Evolutionary conservation across 2,113 vertebrate genomes (phyloP), one percentile per base, ranked within the genome.

Genomic region (Okapia johnstoni): DNA sequence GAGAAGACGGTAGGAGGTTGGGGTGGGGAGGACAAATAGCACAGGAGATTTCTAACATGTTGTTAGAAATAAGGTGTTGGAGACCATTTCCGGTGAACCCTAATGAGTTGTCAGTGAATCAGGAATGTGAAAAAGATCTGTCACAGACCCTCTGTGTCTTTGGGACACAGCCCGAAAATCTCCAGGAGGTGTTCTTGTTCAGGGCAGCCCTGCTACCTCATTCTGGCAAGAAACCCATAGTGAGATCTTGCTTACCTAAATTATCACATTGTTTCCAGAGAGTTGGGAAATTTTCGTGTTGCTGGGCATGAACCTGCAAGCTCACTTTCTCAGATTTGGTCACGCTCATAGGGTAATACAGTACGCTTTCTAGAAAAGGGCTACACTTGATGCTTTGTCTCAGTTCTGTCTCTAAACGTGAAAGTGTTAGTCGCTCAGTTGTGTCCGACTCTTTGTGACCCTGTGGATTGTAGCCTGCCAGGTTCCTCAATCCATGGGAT

Each of bases 291-390:
- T 91, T 95, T 96, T 73, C 36, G 3, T 85, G 46, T 46, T 93
- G 46, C 26, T 93, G 57, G 57, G 30, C 73, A 91, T 40, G 33
- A 57, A 61, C 2, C 23, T 30, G 40, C 16, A 40, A 87, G 70
- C 11, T 95, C 5, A n/a, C 66, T 96, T 89, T 90, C 77, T 92
- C 60, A 87, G 12, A 85, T 89, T 93, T 61, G 26, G 93, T 96
- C 28, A 25, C 30, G 16, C 21, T 17, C 17, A 10, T n/a, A 60
- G 76, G 36, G 25, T 52, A 36, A 43, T 33, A 48, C 3, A 48
- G 17, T 40, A 16, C 28, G 7, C 40, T 90, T 58, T 80, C 43
- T 86, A 86, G 46, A 83, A 83, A 70, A 30, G 14, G 30, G 58
- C 23, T 21, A 40, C 52, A 61, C 5, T 84, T 48, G 26, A 36